A percentile compares a stretch with the other conserved stretches of the same genome.
phyloP scores from a whole-genome alignment of 2,888 invertebrate genomes.

The Eilema griseolum region DNA sequence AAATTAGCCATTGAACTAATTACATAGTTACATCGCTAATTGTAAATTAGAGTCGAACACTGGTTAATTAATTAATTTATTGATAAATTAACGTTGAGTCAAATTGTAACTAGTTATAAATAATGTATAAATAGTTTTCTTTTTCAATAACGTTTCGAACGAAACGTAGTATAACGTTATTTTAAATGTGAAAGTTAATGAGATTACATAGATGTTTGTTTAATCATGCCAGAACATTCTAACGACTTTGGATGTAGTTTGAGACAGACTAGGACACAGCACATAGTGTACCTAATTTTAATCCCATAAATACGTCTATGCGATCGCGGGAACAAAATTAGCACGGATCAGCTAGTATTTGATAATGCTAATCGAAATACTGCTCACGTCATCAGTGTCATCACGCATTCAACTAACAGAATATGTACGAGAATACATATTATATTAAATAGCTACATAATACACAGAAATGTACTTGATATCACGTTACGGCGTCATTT shows the following conservation, averaged over 20 bases:
- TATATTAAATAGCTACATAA: not conserved
- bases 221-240: not conserved
- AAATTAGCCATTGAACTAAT: not conserved
- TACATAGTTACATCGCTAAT: no score
- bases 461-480: conserved; percentile 25
- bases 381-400: conserved; percentile 22
- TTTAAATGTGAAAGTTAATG: no score
- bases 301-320: not conserved
- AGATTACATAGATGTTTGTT: not conserved
- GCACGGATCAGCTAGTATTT: not conserved
- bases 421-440: conserved; percentile 7
- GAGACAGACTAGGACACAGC: no score
- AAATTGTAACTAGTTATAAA: not conserved
- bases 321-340: not conserved
- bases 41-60: not conserved
- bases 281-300: no score
- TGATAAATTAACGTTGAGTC: not conserved
- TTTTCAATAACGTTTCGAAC: no score
- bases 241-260: no score
- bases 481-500: conserved; percentile 26
- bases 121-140: no score
- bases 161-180: no score
- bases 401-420: not conserved
- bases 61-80: not conserved
- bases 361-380: not conserved